Percentiles rank a stretch among this genome's conserved stretches.
Conservation (phyloP, 2,888 invertebrate species). For the Zaprionus lineosus region DNA sequence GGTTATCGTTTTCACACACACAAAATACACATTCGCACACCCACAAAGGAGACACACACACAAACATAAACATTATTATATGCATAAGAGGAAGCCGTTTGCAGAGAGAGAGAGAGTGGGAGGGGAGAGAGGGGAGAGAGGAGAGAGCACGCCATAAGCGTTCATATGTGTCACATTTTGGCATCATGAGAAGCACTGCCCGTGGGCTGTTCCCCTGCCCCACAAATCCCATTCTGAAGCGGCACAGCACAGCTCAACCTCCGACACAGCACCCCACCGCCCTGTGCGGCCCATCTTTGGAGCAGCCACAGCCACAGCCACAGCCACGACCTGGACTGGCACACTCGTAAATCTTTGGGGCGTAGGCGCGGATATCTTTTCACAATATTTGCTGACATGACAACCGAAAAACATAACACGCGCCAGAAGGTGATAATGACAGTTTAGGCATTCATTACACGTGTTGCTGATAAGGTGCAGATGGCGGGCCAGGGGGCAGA, state of each 20-base stretch:
- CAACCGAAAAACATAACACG: constrained; percentile 73
- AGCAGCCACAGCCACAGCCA: too few species aligned
- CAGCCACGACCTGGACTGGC: too few species aligned
- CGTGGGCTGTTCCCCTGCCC: constrained; percentile 15
- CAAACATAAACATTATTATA: background rate
- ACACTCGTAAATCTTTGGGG: constrained; percentile 47
- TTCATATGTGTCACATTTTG: constrained; percentile 70
- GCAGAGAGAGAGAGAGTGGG: too few species aligned
- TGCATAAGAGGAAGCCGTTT: too few species aligned
- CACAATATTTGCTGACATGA: constrained; percentile 78
- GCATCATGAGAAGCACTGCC: constrained; percentile 39
- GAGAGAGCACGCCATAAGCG: constrained; percentile 45
- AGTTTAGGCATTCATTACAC: constrained; percentile 79
- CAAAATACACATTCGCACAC: constrained; percentile 1
- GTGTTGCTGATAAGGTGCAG: constrained; percentile 74
- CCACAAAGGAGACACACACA: background rate
- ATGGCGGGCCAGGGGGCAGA: constrained; percentile 13
- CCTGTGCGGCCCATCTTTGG: too few species aligned
- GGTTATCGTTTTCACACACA: background rate
- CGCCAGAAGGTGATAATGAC: constrained; percentile 73
- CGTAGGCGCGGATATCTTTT: constrained; percentile 53
- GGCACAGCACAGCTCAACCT: too few species aligned
- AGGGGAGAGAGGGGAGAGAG: too few species aligned
- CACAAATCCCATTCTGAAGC: too few species aligned
- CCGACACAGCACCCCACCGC: too few species aligned